A percentile compares a stretch with the other conserved stretches of the same genome.
phyloP scores from a whole-genome alignment of 2,888 invertebrate genomes.

The Lysandra coridon region DNA sequence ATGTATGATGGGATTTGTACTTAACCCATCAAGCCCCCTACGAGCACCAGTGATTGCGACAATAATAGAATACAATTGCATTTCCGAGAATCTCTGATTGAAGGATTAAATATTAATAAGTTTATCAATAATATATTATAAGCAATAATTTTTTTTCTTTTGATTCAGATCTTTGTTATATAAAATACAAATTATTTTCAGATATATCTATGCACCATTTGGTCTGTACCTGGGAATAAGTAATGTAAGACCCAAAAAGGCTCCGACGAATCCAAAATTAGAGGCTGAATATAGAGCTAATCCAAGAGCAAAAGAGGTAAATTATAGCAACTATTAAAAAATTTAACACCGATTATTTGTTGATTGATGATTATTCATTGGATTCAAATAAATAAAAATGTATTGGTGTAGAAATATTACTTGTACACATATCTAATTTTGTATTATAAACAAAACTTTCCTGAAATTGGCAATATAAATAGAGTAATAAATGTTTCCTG shows the following conservation, averaged over 20 bases:
- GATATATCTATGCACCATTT: constrained; percentile 88
- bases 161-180: background rate
- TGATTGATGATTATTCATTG: no score
- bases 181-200: constrained; percentile 57
- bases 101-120: background rate
- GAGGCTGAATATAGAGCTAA: constrained; percentile 87
- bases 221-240: constrained; percentile 90
- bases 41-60: no score
- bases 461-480: no score
- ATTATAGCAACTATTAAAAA: background rate
- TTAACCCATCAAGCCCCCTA: background rate
- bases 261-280: constrained; percentile 85
- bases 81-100: no score
- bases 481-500: no score
- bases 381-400: no score
- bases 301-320: constrained; percentile 87
- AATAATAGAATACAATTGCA: no score
- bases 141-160: background rate
- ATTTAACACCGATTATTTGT: no score
- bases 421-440: no score
- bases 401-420: no score
- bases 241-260: constrained; percentile 86
- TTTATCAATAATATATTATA: no score
- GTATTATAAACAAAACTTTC: no score
- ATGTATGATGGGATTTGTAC: background rate